These are phyloP conservation scores for Pogonocherus hispidulus DNA, from an alignment of 2,888 invertebrate species.

Conservation along the genomic window DNA sequence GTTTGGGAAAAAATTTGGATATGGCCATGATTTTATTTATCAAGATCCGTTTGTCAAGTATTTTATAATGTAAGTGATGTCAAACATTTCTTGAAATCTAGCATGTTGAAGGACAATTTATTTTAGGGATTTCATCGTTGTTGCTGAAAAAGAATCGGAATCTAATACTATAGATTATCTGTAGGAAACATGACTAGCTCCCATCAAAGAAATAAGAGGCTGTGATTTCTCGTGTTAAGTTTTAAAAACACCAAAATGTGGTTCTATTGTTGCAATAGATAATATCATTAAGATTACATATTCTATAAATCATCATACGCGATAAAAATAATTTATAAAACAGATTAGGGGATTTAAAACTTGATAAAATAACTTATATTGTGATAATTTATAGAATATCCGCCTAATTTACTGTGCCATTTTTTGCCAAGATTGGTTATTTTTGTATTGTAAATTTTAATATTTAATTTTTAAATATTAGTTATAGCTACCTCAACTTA, in stretches of 20 bases:
- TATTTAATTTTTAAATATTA: no score
- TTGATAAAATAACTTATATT: background rate
- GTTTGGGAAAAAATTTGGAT: constrained; percentile 46
- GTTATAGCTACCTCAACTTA: no score
- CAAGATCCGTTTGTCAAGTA: constrained; percentile 58
- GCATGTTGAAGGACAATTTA: background rate
- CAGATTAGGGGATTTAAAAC: background rate
- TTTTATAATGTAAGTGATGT: constrained; percentile 58
- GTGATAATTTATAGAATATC: background rate
- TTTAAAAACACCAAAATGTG: constrained; percentile 13
- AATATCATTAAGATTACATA: background rate
- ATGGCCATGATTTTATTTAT: constrained; percentile 55
- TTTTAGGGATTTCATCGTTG: constrained; percentile 41
- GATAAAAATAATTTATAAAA: background rate
- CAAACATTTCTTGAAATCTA: background rate
- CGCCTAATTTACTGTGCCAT: background rate
- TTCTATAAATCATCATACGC: background rate
- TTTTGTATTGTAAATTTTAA: no score
- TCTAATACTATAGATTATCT: background rate
- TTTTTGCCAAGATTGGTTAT: background rate
- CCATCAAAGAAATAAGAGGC: constrained; percentile 48
- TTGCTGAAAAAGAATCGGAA: background rate
- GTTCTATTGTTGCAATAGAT: background rate
- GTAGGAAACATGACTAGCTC: constrained; percentile 32
- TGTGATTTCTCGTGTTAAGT: constrained; percentile 37